Evolutionary conservation across 2,113 vertebrate species (phyloP), one percentile per base, ranked within the genome.

Genomic region (Dasyprocta punctata): DNA sequence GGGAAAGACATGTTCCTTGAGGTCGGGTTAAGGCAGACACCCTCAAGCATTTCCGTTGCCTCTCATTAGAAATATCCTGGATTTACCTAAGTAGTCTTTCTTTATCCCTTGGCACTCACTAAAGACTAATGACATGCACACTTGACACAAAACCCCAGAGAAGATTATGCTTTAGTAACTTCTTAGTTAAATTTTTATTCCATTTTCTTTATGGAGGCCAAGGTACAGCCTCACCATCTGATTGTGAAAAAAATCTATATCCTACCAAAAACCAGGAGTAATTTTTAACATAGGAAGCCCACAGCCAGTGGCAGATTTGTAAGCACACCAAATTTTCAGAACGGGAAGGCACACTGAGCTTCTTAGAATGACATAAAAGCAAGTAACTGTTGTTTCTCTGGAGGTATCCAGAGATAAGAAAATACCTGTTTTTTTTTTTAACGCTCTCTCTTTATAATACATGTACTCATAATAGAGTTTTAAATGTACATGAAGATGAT

Each of bases 81-180:
- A 49, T 95, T 96, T 91, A 61, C 20, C 63, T 82, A 90, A 90
- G 49, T 85, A 69, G 13, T 52, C 49, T 94, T 5, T 93, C 80
- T 97, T 89, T 52, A 96, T 93, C 88, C 95, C 73, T 93, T 96
- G 90, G 73, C 90, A 94, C 16, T 20, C 28, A 3, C 44, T 47
- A 5, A 26, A 24, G 58, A 88, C 87, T 96, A 97, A 97, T 95
- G 94, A 92, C 36, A 0, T 60, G 41, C 82, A 75, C 19, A 52
- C 82, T 90, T 96, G 82, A 97, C 96, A 94, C 44, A 82, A 91
- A 90, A 63, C 52, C 85, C 33, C 47, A 36, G 88, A 75, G 97
- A 94, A 89, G 47, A 97, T 92, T 90, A 97, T 92, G 90, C 92
- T 89, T 98, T 97, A 96, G 92, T 96, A 89, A 98, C 94, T 96